phyloP scores from a whole-genome alignment of 2,113 vertebrate genomes.

The Ahaetulla prasina region DNA sequence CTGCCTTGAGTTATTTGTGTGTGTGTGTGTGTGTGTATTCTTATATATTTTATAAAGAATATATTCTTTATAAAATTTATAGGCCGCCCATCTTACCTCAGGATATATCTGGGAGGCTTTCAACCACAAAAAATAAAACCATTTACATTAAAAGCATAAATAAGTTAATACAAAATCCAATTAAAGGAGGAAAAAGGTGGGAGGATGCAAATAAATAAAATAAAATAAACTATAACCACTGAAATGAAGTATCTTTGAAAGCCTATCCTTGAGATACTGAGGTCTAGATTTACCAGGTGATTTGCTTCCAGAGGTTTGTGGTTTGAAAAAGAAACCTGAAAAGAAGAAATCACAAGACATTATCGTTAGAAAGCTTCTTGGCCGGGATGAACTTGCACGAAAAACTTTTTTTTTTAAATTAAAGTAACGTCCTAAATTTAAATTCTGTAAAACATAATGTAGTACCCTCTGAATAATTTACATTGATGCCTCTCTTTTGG shows the following conservation, averaged over 20 bases:
- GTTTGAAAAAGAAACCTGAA: background rate
- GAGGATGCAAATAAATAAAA: too few relatives aligned
- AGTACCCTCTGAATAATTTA: background rate
- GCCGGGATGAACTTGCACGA: background rate
- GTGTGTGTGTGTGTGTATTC: too few relatives aligned
- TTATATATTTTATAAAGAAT: too few relatives aligned
- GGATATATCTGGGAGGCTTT: too few relatives aligned
- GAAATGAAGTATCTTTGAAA: background rate
- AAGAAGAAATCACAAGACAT: background rate
- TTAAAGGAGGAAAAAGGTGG: too few relatives aligned
- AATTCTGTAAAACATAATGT: background rate
- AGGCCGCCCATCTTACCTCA: too few relatives aligned
- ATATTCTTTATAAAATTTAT: background rate
- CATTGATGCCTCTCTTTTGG: background rate
- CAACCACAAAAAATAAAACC: too few relatives aligned
- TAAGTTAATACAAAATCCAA: too few relatives aligned
- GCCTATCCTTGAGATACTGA: background rate
- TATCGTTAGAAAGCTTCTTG: background rate
- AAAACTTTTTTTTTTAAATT: conserved; percentile 1
- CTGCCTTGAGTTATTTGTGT: too few relatives aligned
- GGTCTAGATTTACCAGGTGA: background rate
- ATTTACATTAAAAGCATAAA: too few relatives aligned
- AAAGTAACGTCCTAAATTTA: conserved; percentile 12
- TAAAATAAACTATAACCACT: background rate
- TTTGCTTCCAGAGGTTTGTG: background rate